A percentile compares a stretch with the other conserved stretches of the same genome.
Evolutionary conservation across 2,113 vertebrate species (phyloP).

Genomic region (Chloroceryle aenea): DNA sequence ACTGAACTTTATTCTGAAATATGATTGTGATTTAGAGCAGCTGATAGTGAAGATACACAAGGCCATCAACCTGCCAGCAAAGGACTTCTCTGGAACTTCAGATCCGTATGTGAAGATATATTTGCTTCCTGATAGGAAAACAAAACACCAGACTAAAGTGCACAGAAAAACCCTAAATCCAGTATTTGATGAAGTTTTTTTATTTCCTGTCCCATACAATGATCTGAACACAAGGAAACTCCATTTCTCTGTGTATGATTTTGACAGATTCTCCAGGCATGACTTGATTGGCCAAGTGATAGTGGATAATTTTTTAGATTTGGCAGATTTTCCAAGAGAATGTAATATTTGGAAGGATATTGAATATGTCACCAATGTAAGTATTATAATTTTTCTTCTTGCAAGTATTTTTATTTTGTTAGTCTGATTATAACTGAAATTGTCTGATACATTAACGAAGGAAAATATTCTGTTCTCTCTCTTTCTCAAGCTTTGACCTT

Average conservation of each 20-base stretch:
- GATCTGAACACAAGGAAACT: slow-evolving; percentile 93
- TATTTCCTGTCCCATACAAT: slow-evolving; percentile 94
- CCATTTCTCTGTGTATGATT: slow-evolving; percentile 98
- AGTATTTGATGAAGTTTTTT: slow-evolving; percentile 97
- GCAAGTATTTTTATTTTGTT: not conserved
- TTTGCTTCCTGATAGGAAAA: slow-evolving; percentile 95
- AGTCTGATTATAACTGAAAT: not conserved
- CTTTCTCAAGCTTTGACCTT: not conserved
- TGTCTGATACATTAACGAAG: not conserved
- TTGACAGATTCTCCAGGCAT: slow-evolving; percentile 97
- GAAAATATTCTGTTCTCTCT: not conserved
- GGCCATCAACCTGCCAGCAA: slow-evolving; percentile 94
- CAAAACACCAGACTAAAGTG: slow-evolving; percentile 99
- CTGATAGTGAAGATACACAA: slow-evolving; percentile 98
- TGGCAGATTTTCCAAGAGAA: slow-evolving; percentile 96
- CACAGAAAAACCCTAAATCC: slow-evolving; percentile 98
- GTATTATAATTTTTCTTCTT: slow-evolving; percentile 69
- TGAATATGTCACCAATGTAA: slow-evolving; percentile 96
- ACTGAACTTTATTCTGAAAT: slow-evolving; percentile 95
- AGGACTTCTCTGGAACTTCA: slow-evolving; percentile 98
- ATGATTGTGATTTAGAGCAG: slow-evolving; percentile 96
- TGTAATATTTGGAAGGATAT: slow-evolving; percentile 95
- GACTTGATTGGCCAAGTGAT: slow-evolving; percentile 97
- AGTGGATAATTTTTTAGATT: slow-evolving; percentile 98
- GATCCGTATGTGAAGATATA: slow-evolving; percentile 99